Base-by-base conservation (phyloP, 1,140 invertebrate genomes). In the Sminthurides bifidus region DNA sequence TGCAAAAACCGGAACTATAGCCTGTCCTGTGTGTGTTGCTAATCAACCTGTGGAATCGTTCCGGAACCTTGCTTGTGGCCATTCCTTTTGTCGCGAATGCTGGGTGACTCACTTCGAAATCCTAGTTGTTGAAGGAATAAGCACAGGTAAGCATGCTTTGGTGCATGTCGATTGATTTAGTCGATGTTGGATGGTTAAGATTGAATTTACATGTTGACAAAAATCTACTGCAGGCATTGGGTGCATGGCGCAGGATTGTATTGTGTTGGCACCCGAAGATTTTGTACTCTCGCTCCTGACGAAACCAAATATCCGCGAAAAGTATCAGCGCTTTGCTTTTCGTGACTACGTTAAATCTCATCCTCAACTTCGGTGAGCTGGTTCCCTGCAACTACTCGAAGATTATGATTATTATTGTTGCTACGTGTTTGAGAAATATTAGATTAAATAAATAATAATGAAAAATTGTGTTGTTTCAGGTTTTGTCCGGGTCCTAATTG, bases 401-500 rank as follows among this genome's bases (percentile, higher is more conserved):
- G 33, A 35, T 35, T 6, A 49, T 30, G 10, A 12, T 27, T 26
- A 12, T 26, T 26, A 26, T 30, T 26, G 76, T 15, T 10, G n/a
- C n/a, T 35, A 35, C 33, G n/a, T 35, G 33, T n/a, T 35, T 35
- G n/a, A 8, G n/a, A 23, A 10, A 41, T 19, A 10, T 41, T 46
- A 8, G 23, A 24, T 29, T 26, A 46, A 21, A 4, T 26, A 19
- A 21, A 23, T 10, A 46, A 10, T 46, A 10, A 14, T 46, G 29
- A 46, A 23, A 24, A 10, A 29, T 46, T 26, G 10, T 46, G 15
- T 10, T 21, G 14, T 24, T 48, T 12, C 45, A 63, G 60, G 33
- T 97, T 94, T 72, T 99, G 95, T 74, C 92, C 93, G 40, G 93
- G 94, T 52, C 83, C 88, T 41, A 96, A 97, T 75, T 99, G 95